These are phyloP conservation scores for Euclidia mi DNA, from an alignment of 2,888 invertebrate genomes.

Conservation along the genomic window DNA sequence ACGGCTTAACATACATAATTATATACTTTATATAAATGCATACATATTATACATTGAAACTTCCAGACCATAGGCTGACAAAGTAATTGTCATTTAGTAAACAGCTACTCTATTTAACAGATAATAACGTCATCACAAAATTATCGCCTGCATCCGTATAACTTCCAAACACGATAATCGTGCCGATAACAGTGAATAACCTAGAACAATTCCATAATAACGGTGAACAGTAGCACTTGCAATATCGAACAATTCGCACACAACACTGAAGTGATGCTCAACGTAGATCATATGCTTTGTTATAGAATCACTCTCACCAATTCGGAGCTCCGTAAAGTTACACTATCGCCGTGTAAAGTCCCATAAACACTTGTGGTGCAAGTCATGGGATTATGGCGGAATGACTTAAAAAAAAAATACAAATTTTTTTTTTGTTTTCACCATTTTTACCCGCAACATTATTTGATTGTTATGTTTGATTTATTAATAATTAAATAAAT, in stretches of 20 bases:
- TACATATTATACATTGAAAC: too few relatives aligned
- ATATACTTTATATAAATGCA: too few relatives aligned
- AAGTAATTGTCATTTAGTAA: too few relatives aligned
- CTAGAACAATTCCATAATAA: conserved; percentile 2
- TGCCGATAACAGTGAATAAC: not conserved
- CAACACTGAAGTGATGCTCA: conserved; percentile 37
- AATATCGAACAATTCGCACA: conserved; percentile 31
- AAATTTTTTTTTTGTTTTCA: too few relatives aligned
- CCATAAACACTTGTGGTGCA: conserved; percentile 62
- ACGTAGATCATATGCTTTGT: conserved; percentile 69
- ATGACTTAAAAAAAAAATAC: too few relatives aligned
- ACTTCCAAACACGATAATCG: conserved; percentile 1
- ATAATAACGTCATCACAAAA: too few relatives aligned
- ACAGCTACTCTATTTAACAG: too few relatives aligned
- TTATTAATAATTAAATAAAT: too few relatives aligned
- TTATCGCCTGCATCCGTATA: not conserved
- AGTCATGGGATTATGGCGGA: conserved; percentile 28
- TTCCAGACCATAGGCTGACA: too few relatives aligned
- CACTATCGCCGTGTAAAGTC: conserved; percentile 79
- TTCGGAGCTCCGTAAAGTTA: conserved; percentile 76
- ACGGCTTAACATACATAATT: too few relatives aligned
- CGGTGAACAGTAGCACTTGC: conserved; percentile 12
- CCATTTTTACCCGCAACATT: too few relatives aligned
- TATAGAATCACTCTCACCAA: conserved; percentile 78
- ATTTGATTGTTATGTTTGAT: too few relatives aligned